Base-by-base conservation (phyloP, 23 tunicate genomes). In the Phallusia fumigata region DNA sequence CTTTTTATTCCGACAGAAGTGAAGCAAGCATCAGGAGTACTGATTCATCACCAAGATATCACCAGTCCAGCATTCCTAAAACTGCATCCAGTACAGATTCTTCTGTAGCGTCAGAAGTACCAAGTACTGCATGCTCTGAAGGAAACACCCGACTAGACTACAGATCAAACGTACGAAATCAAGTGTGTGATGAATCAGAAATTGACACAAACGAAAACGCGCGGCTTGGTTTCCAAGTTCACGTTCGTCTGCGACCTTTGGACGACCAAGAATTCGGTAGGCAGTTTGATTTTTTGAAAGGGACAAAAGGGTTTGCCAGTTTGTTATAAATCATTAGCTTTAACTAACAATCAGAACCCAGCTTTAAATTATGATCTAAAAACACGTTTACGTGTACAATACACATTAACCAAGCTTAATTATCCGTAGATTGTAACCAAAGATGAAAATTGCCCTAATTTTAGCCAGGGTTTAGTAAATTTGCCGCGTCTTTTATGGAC, bases 221-320 rank as follows among this genome's bases (percentile, higher is more conserved):
- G 47, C 69, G 75, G 19, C 33, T 64, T 30, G 84, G 81, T 19
- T 91, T 91, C 52, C 74, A 86, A 79, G 98, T 94, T 18, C 79
- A 80, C 53, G 88, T 94, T 28, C 65, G 98, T 32, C 64, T 94
- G 0, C 78, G 88, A 65, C 98, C 98, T 40, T 65, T 94, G 80
- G 98, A 94, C 15, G 98, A 89, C 19, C 86, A 92, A 64, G 90
- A 86, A 30, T 36, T 69, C 30, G 98, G 98, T 94, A 52, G 75
- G 31, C 24, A 44, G 15, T 75, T 40, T 40, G 47, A 40, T 10
- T 40, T 40, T 40, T 75, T 32, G 26, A 22, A 75, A 33, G 36
- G 28, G 45, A 8, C n/a, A n/a, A n/a, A n/a, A n/a, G n/a, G n/a
- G n/a, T n/a, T n/a, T n/a, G n/a, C n/a, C n/a, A n/a, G n/a, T n/a